A percentile compares a stretch with the other conserved stretches of the same genome.
Conservation (phyloP, 92 coral and sea anemone genomes). For the Porites evermanni region DNA sequence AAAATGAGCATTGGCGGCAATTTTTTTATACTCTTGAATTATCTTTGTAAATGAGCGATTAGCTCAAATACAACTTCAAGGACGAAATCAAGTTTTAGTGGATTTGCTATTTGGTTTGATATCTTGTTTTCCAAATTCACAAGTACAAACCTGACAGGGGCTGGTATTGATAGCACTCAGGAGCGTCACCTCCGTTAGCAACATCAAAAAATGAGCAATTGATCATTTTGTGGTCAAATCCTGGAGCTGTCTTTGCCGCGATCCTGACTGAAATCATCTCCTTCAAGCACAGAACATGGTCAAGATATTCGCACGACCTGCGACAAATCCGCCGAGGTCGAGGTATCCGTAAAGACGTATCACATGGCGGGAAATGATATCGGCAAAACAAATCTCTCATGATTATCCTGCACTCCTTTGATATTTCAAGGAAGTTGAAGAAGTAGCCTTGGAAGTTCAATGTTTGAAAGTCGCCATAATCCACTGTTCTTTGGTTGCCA, state of each 20-base stretch:
- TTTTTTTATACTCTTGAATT: too few relatives aligned
- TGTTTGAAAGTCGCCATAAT: constrained; percentile 5
- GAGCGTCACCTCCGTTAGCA: constrained; percentile 27
- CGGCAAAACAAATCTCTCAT: constrained; percentile 28
- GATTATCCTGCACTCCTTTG: neutral
- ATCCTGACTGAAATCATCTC: neutral
- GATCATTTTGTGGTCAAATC: constrained; percentile 15
- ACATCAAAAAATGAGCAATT: neutral
- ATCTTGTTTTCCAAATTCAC: too few relatives aligned
- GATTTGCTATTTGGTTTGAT: too few relatives aligned
- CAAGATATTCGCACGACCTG: constrained; percentile 1
- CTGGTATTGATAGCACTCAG: constrained; percentile 17
- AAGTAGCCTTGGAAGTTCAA: neutral
- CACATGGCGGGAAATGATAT: constrained; percentile 34
- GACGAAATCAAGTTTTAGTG: too few relatives aligned
- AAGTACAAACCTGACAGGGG: neutral
- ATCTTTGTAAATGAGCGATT: too few relatives aligned
- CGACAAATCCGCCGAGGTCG: constrained; percentile 16
- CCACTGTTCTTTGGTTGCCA: constrained; percentile 7
- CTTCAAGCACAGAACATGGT: neutral
- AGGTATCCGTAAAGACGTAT: constrained; percentile 9
- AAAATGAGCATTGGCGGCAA: too few relatives aligned
- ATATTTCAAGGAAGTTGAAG: neutral
- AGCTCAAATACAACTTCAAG: too few relatives aligned
- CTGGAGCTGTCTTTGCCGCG: neutral